phyloP scores from a whole-genome alignment of 92 coral and sea anemone species.

The Zoanthus solanderi region DNA sequence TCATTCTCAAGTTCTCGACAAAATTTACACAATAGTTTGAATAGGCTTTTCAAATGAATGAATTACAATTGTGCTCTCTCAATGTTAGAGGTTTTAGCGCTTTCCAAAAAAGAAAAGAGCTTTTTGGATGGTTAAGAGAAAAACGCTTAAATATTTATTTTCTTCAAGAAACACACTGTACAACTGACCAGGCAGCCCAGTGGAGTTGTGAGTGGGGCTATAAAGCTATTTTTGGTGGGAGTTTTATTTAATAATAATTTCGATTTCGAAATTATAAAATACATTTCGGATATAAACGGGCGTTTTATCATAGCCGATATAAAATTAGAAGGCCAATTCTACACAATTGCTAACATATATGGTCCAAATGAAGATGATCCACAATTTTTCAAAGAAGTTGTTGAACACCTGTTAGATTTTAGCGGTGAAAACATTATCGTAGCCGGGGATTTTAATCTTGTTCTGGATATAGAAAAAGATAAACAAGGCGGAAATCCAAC shows the following conservation, averaged over 20 bases:
- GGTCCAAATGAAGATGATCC: not conserved
- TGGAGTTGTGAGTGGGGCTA: constrained; percentile 21
- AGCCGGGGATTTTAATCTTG: not conserved
- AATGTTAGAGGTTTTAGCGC: not conserved
- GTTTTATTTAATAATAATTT: not conserved
- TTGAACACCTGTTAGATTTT: not conserved
- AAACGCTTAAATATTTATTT: not conserved
- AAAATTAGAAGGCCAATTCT: not conserved
- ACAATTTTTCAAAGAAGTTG: not conserved
- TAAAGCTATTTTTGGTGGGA: not conserved
- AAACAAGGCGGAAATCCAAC: not conserved
- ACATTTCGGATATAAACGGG: not conserved
- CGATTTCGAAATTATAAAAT: not conserved
- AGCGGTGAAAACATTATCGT: not conserved
- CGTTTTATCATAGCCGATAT: not conserved
- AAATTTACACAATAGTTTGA: not conserved
- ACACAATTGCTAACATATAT: not conserved
- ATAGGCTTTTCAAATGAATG: constrained; percentile 1
- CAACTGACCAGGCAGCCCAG: constrained; percentile 28
- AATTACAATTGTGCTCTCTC: constrained; percentile 3
- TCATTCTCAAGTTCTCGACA: not conserved
- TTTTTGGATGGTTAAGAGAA: not conserved
- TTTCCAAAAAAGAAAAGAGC: not conserved
- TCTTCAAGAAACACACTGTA: constrained; percentile 17
- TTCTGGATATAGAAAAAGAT: not conserved